A percentile compares a stretch with the other conserved stretches of the same genome.
Evolutionary conservation across 2,113 vertebrate genomes (phyloP).

Genomic region (Sardina pilchardus): DNA sequence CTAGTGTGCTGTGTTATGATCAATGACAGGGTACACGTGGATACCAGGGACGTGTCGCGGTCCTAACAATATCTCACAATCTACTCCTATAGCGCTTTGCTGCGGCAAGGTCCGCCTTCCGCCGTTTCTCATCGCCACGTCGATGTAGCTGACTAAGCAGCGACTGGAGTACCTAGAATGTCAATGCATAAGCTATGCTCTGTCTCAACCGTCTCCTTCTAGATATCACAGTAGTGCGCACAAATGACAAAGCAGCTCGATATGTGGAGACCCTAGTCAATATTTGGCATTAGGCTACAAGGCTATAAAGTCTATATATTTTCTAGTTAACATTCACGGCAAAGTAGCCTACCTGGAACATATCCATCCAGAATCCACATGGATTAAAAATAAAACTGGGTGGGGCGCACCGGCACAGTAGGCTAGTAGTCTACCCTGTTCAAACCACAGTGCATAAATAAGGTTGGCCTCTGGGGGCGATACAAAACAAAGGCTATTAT

Average conservation of each 20-base stretch:
- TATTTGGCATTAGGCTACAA: neutral
- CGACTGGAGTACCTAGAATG: neutral
- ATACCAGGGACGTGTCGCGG: constrained; percentile 34
- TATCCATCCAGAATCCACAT: neutral
- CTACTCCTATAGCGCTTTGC: neutral
- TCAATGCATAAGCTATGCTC: neutral
- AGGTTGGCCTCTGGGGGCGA: neutral
- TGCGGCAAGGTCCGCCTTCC: constrained; percentile 22
- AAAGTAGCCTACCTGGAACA: neutral
- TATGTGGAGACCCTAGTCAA: neutral
- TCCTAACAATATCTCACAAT: constrained; percentile 16
- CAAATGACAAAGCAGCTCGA: neutral
- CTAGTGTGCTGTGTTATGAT: constrained; percentile 16
- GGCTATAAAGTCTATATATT: neutral
- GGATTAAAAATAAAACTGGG: constrained; percentile 2
- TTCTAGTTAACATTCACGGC: neutral
- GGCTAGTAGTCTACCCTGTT: neutral
- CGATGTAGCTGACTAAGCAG: neutral
- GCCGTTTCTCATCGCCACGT: constrained; percentile 29
- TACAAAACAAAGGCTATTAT: neutral
- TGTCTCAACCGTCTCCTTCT: neutral
- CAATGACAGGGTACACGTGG: constrained; percentile 33
- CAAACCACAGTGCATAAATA: neutral
- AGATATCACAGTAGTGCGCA: neutral
- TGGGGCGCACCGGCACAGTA: neutral